A percentile compares a stretch with the other conserved stretches of the same genome.
Conservation (phyloP, 2,113 vertebrate species). For the Oceanites oceanicus region DNA sequence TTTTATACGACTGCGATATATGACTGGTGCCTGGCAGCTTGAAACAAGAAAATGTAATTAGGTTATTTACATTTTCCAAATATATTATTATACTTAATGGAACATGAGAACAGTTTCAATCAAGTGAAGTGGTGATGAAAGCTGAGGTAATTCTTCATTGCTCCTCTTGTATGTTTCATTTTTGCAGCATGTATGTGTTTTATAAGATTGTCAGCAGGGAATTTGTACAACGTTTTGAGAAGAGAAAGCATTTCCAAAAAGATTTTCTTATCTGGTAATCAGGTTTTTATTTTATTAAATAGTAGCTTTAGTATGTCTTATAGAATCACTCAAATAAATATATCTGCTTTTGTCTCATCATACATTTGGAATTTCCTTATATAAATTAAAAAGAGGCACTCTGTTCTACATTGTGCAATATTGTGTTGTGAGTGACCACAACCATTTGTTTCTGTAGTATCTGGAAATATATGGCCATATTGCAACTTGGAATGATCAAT, state of each 20-base stretch:
- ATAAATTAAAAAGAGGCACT: not conserved
- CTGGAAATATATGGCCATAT: not conserved
- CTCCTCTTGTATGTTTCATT: constrained; percentile 25
- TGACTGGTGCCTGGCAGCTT: constrained; percentile 93
- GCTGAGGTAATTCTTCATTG: constrained; percentile 50
- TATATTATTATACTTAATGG: constrained; percentile 50
- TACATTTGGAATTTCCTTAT: not conserved
- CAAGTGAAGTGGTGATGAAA: constrained; percentile 68
- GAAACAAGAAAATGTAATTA: constrained; percentile 84
- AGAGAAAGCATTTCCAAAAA: constrained; percentile 1
- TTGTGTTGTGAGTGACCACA: not conserved
- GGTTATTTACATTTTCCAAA: constrained; percentile 51
- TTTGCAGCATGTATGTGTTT: constrained; percentile 22
- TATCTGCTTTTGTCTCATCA: constrained; percentile 1
- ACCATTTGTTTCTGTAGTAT: not conserved
- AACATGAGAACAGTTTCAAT: constrained; percentile 55
- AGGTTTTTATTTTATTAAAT: not conserved
- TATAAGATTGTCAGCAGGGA: constrained; percentile 1
- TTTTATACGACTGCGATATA: constrained; percentile 92
- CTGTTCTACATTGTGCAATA: not conserved
- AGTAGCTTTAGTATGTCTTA: not conserved
- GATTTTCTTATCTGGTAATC: not conserved
- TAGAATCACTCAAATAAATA: constrained; percentile 12
- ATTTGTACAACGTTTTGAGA: not conserved
- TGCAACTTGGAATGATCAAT: not conserved